phyloP scores from a whole-genome alignment of 1,140 invertebrate genomes.

The Dolichoris vasculosae region DNA sequence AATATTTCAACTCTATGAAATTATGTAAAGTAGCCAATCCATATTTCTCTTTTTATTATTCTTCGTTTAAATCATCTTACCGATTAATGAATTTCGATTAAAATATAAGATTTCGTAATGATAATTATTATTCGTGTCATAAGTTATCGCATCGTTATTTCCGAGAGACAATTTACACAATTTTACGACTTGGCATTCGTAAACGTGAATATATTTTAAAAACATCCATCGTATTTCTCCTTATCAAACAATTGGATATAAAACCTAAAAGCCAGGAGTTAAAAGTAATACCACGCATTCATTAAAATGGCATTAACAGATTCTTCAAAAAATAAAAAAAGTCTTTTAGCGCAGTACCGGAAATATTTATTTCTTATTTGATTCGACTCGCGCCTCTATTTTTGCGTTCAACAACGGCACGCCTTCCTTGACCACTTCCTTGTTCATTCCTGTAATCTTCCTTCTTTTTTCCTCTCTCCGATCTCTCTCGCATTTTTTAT shows the following conservation, averaged over 20 bases:
- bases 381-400: constrained; percentile 23
- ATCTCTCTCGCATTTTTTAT: constrained; percentile 35
- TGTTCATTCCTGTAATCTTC: constrained; percentile 47
- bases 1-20: no score
- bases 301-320: not conserved
- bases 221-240: not conserved
- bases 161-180: not conserved
- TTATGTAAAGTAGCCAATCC: no score
- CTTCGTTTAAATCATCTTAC: no score
- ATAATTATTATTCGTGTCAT: no score
- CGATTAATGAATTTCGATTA: no score
- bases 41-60: no score
- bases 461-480: constrained; percentile 40
- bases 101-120: no score
- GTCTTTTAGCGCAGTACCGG: not conserved
- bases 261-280: not conserved
- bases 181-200: not conserved
- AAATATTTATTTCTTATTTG: constrained; percentile 28
- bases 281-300: not conserved
- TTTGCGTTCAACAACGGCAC: not conserved
- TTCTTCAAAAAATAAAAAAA: not conserved
- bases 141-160: no score
- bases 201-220: not conserved
- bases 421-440: constrained; percentile 31
- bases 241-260: not conserved